Evolutionary conservation across 2,888 invertebrate species (phyloP).

Genomic region (Melanargia galathea): DNA sequence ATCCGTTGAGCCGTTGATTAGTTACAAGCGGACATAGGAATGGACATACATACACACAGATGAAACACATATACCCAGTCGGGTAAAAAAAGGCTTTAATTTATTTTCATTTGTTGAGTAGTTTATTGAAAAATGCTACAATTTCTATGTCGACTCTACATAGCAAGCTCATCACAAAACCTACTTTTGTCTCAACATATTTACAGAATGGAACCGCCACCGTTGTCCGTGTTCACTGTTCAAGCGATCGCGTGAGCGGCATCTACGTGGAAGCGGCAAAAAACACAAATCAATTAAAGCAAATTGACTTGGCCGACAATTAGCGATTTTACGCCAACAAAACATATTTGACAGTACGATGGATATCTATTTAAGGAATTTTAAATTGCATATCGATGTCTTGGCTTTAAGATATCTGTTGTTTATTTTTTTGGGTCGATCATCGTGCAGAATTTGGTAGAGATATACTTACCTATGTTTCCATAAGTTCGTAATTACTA

Average conservation of each 20-base stretch:
- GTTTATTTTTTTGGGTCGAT: constrained; percentile 7
- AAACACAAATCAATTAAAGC: constrained; percentile 21
- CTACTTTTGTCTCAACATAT: neutral
- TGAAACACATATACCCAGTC: too few relatives aligned
- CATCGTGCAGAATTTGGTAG: neutral
- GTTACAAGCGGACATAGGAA: too few relatives aligned
- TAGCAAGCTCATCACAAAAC: neutral
- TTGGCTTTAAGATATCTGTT: constrained; percentile 12
- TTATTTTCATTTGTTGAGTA: too few relatives aligned
- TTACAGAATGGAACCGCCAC: constrained; percentile 5
- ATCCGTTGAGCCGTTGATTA: too few relatives aligned
- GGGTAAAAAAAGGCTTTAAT: too few relatives aligned
- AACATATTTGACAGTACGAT: constrained; percentile 54
- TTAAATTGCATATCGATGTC: constrained; percentile 45
- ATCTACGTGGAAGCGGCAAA: constrained; percentile 10
- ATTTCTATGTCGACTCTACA: neutral
- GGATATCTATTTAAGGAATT: constrained; percentile 42
- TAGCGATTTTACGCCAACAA: constrained; percentile 60
- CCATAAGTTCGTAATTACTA: too few relatives aligned
- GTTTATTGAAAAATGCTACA: too few relatives aligned
- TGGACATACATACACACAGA: too few relatives aligned
- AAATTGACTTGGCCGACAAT: constrained; percentile 45
- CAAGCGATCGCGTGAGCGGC: constrained; percentile 33
- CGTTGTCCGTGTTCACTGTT: constrained; percentile 21
- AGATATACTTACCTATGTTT: neutral